Conservation (phyloP, 2,888 invertebrate species). For the Ichneumon xanthorius region DNA sequence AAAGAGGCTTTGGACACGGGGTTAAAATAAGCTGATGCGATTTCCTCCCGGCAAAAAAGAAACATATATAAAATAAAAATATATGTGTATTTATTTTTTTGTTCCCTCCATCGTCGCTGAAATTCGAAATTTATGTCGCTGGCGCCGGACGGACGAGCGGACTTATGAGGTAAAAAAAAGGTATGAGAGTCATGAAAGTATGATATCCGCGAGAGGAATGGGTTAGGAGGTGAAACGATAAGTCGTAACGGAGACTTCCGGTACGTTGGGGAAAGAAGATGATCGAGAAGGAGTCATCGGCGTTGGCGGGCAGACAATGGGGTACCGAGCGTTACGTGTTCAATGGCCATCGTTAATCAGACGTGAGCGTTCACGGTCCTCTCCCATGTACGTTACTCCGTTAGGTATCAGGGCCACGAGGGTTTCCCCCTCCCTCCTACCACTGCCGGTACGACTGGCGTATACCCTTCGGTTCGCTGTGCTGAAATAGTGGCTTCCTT, state of each 20-base stretch:
- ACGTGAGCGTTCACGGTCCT: slow-evolving; percentile 58
- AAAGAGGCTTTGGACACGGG: too few species aligned
- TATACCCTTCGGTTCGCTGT: slow-evolving; percentile 8
- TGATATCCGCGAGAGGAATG: slow-evolving; percentile 37
- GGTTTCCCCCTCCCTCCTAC: slow-evolving; percentile 12
- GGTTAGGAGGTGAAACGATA: slow-evolving; percentile 66
- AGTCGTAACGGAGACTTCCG: slow-evolving; percentile 72
- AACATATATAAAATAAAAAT: too few species aligned
- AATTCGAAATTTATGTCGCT: not conserved
- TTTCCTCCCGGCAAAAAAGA: too few species aligned
- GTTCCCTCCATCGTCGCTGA: too few species aligned
- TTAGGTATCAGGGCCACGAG: slow-evolving; percentile 53
- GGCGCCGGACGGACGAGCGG: not conserved
- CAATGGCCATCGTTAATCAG: slow-evolving; percentile 78
- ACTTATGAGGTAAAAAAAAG: not conserved
- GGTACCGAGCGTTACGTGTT: slow-evolving; percentile 70
- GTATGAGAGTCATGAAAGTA: slow-evolving; percentile 46
- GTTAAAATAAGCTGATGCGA: too few species aligned
- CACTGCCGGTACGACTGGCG: slow-evolving; percentile 3
- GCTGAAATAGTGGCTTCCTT: slow-evolving; percentile 45
- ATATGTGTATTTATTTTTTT: too few species aligned
- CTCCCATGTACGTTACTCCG: slow-evolving; percentile 57
- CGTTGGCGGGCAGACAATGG: slow-evolving; percentile 69
- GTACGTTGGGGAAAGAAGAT: slow-evolving; percentile 69
- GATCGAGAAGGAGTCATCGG: slow-evolving; percentile 71